Base-by-base conservation (phyloP, 2,113 vertebrate species). In the Microtus ochrogaster region DNA sequence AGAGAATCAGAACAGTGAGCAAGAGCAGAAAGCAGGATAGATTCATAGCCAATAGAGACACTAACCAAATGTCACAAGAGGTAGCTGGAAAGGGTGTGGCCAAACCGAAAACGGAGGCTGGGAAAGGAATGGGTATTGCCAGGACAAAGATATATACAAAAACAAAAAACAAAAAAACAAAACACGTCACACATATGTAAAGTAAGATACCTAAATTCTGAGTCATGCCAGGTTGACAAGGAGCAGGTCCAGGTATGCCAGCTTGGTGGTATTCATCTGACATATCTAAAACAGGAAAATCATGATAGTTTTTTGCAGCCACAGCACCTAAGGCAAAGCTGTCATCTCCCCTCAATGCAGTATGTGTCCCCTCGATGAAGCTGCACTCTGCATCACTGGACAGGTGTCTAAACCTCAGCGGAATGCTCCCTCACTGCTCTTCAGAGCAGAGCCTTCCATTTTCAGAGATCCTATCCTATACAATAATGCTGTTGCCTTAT, bases 191-290 rank as follows among this genome's bases (percentile, higher is more conserved):
- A 17, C 39, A 19, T 82, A 55, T 90, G 89, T 39, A 55, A 94
- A 96, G 79, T 83, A 96, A 90, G 89, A 33, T 81, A 30, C 39
- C 66, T 61, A 66, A 44, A 86, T 95, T 85, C 85, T 97, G 96
- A 95, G 94, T 96, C 94, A 96, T 91, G 47, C 19, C 72, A 90
- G 22, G 76, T 6, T 70, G 36, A 16, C 85, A 39, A 17, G 83
- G 13, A 91, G 28, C 30, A 86, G 26, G n/a, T 49, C 28, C 49
- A 85, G 77, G 33, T 70, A 9, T 55, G 16, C 66, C 41, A 39
- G 52, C 30, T 24, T 77, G 11, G 41, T 89, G 30, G 24, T 92
- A 73, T 90, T 66, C 24, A 39, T 33, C 11, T 52, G 70, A 81
- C 36, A 72, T 47, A 26, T 66, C 58, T 82, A 19, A 77, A 88